Percentiles rank a stretch among this genome's conserved stretches.
phyloP scores from a whole-genome alignment of 2,888 invertebrate species.

The Phyllotreta striolata region DNA sequence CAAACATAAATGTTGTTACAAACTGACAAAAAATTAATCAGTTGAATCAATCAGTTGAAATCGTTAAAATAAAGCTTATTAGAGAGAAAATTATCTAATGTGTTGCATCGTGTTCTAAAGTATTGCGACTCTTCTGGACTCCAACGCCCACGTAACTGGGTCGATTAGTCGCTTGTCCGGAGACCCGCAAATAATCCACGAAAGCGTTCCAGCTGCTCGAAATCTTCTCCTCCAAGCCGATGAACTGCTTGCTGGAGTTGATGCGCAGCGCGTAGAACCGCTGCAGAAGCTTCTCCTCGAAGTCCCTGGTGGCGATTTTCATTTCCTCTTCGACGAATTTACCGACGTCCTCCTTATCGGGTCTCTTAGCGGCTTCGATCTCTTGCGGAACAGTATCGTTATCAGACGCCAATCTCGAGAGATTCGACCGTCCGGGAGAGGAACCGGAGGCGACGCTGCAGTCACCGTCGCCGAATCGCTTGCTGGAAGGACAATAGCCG shows the following conservation, averaged over 20 bases:
- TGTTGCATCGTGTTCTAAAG: not conserved
- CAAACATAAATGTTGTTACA: too few relatives aligned
- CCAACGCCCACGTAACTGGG: conserved; percentile 2
- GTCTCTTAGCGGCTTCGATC: conserved; percentile 6
- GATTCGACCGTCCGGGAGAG: conserved; percentile 23
- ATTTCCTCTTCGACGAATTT: conserved; percentile 41
- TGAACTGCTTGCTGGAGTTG: conserved; percentile 47
- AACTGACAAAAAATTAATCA: too few relatives aligned
- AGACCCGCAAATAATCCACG: conserved; percentile 44
- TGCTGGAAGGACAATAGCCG: conserved; percentile 11
- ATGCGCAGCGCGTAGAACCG: conserved; percentile 47
- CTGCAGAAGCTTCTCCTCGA: conserved; percentile 45
- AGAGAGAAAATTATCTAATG: not conserved
- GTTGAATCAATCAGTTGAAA: too few relatives aligned
- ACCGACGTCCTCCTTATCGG: conserved; percentile 40
- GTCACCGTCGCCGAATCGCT: conserved; percentile 26
- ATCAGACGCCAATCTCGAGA: conserved; percentile 6
- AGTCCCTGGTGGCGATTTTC: conserved; percentile 34
- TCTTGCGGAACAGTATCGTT: not conserved
- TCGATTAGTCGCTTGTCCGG: conserved; percentile 33
- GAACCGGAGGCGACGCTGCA: conserved; percentile 38
- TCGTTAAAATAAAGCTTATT: too few relatives aligned
- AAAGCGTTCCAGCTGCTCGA: conserved; percentile 47
- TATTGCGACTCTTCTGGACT: conserved; percentile 1
- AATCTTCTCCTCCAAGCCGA: conserved; percentile 46